Conservation (phyloP, 2,888 invertebrate genomes). For the Amblyjoppa fuscipennis region DNA sequence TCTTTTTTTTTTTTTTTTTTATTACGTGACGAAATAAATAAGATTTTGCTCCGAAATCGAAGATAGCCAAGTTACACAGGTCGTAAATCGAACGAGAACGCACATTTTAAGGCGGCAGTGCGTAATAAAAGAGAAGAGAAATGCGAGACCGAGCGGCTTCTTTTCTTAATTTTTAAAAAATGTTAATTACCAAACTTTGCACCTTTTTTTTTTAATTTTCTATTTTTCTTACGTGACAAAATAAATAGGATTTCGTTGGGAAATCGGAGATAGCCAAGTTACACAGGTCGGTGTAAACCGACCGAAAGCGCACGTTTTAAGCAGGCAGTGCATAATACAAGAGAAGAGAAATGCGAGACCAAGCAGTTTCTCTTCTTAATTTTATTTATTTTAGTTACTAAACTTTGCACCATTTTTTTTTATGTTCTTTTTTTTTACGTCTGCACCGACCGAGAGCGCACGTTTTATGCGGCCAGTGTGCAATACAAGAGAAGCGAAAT, state of each 20-base stretch:
- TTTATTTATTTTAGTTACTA: background rate
- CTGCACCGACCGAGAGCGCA: background rate
- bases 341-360: too few relatives aligned
- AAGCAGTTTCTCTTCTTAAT: too few relatives aligned
- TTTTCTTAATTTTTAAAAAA: background rate
- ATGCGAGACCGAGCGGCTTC: too few relatives aligned
- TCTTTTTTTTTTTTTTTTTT: too few relatives aligned
- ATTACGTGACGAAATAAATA: too few relatives aligned
- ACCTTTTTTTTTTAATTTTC: background rate
- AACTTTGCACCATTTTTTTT: background rate
- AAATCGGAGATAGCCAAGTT: too few relatives aligned
- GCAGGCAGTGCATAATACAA: background rate
- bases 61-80: too few relatives aligned
- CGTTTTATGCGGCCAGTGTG: constrained; percentile 23
- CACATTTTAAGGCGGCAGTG: constrained; percentile 25
- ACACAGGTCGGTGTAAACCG: background rate
- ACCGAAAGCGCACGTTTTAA: constrained; percentile 9
- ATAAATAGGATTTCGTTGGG: too few relatives aligned
- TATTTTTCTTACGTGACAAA: background rate
- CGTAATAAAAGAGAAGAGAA: too few relatives aligned
- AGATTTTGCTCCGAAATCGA: too few relatives aligned
- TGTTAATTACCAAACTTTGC: background rate
- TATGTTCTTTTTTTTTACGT: background rate
- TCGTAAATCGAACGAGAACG: too few relatives aligned
- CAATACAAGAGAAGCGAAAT: too few relatives aligned